Evolutionary conservation across 2,888 invertebrate genomes (phyloP), one percentile per base, ranked within the genome.

Genomic region (Pocota personata): DNA sequence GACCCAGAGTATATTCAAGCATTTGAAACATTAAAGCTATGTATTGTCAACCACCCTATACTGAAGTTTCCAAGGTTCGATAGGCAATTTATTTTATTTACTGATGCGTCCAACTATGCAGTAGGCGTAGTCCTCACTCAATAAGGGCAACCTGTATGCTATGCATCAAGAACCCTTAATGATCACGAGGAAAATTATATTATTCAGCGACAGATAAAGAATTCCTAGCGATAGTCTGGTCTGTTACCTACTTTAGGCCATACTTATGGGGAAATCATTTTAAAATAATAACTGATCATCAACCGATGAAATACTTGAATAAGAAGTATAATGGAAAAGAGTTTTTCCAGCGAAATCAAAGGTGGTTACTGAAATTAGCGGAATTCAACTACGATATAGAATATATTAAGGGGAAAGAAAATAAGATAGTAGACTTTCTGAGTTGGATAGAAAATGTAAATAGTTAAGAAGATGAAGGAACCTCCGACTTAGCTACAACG

Each of bases 111-210:
- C 57, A 87, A 72, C 40, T 77, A 78, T 48, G 86, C 88, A 21
- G 66, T 87, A 60, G 87, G 88, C 30, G 84, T 86, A 10, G 88
- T 88, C 37, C 67, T 87, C 48, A 62, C 67, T 43, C 87, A 87
- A 67, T 75, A 88, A 35, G 35, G 57, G 14, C 83, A 87, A 75
- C 83, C 87, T 24, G 71, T 88, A 64, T 82, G 82, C 27, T 88
- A 75, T 55, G 86, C 87, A 7, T 86, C 82, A 21, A 73, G 86
- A 30, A 83, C 86, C 7, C 43, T 87, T 24, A 87, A 87, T 48
- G 80, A 86, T 32, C 84, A 86, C 35, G 87, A 87, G 27, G 73
- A 71, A 73, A 88, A 84, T 60, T 88, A 88, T 71, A 84, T 60
- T 88, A 88, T 71, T 84, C 71, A 6, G 60, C 79, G 24, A 87